Evolutionary conservation across 2,113 vertebrate species (phyloP), one percentile per base, ranked within the genome.

Genomic region (Nesogale talazaci): DNA sequence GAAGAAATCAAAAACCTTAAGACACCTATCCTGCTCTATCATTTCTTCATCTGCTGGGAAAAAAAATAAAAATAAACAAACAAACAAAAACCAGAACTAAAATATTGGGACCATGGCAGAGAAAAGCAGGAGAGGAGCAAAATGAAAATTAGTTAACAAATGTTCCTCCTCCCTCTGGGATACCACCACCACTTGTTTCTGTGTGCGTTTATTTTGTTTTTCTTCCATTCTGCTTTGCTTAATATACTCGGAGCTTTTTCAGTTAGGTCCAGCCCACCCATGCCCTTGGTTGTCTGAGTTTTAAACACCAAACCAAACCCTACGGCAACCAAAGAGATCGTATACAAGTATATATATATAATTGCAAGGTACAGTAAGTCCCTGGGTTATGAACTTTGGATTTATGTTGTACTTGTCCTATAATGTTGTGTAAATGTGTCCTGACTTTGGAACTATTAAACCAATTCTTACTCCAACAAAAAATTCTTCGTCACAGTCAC

Each of bases 191-290:
- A 5, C 95, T 97, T 83, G 95, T 88, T 93, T 89, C 95, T 89
- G 77, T 95, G 82, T 90, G 86, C 94, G 97, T 97, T 97, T 91
- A 82, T 97, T 97, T 93, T 96, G 95, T 95, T 97, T 95, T 88
- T 96, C 89, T 97, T 97, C 97, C 97, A 94, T 95, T 90, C 90
- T 94, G 97, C 98, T 98, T 98, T 97, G 97, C 98, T 98, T 97
- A 91, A 8, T 98, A 97, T 98, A 97, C 93, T 97, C 94, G 0
- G 69, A 97, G 96, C 97, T 97, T 97, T 95, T 97, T 97, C 96
- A 92, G 96, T 96, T 97, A 97, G 97, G 95, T 95, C 97, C 95
- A 93, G 88, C 95, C 97, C 95, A 95, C 94, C 74, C 90, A 74
- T 74, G 86, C 92, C 95, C 92, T 79, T 92, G 95, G 95, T 91